phyloP scores from a whole-genome alignment of 2,888 invertebrate genomes.

The Amiota mariae region DNA sequence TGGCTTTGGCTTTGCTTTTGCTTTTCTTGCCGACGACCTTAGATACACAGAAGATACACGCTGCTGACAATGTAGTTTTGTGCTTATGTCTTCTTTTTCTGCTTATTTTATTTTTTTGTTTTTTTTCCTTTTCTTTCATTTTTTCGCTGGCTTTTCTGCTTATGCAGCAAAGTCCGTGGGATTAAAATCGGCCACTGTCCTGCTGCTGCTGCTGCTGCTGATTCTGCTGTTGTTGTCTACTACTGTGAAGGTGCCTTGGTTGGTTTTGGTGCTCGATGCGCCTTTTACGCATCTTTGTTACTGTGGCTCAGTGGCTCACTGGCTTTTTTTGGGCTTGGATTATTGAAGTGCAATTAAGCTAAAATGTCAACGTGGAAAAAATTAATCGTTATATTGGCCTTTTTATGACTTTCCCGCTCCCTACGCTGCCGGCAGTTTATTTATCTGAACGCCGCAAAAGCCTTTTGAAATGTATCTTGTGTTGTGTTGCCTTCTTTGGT shows the following conservation, averaged over 20 bases:
- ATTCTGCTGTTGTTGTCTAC: not conserved
- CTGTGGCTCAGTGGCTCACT: slow-evolving; percentile 28
- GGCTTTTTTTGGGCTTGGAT: slow-evolving; percentile 58
- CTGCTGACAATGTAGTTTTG: slow-evolving; percentile 56
- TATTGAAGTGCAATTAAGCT: slow-evolving; percentile 73
- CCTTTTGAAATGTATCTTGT: no score
- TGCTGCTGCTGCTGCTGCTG: slow-evolving; percentile 43
- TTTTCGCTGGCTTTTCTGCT: slow-evolving; percentile 47
- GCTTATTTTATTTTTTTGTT: slow-evolving; percentile 18
- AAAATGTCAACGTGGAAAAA: slow-evolving; percentile 71
- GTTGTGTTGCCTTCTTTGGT: not conserved
- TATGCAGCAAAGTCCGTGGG: slow-evolving; percentile 69
- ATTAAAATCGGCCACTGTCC: slow-evolving; percentile 57
- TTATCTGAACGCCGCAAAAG: slow-evolving; percentile 15
- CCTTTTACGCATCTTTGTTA: slow-evolving; percentile 36
- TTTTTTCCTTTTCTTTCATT: slow-evolving; percentile 3
- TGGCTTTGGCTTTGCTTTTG: slow-evolving; percentile 50
- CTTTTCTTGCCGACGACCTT: slow-evolving; percentile 35
- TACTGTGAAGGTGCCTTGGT: slow-evolving; percentile 49
- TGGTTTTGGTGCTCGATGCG: slow-evolving; percentile 50
- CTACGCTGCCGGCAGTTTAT: slow-evolving; percentile 27
- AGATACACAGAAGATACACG: slow-evolving; percentile 13
- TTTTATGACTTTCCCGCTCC: slow-evolving; percentile 56
- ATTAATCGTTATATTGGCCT: slow-evolving; percentile 68
- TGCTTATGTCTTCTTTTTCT: slow-evolving; percentile 39